Conservation (phyloP, 2,888 invertebrate genomes). For the Drosophila antonietae region DNA sequence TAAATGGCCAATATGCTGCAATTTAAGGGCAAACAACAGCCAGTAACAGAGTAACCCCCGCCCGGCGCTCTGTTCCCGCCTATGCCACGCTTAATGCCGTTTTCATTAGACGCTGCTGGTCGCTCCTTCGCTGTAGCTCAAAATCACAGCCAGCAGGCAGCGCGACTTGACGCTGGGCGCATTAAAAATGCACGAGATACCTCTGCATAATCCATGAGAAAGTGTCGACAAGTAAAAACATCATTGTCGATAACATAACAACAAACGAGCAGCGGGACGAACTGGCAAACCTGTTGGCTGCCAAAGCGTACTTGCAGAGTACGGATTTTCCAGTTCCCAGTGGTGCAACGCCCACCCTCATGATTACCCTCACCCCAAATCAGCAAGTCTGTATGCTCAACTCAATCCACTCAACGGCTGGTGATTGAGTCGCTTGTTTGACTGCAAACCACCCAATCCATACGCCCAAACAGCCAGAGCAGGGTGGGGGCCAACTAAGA, state of each 20-base stretch:
- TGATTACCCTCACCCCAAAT: neutral
- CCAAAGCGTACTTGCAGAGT: slow-evolving; percentile 34
- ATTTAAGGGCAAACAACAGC: slow-evolving; percentile 61
- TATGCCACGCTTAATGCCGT: slow-evolving; percentile 41
- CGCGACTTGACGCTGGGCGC: slow-evolving; percentile 68
- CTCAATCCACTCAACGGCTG: slow-evolving; percentile 56
- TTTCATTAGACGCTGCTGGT: slow-evolving; percentile 65
- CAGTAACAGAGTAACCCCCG: slow-evolving; percentile 21
- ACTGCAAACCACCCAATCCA: slow-evolving; percentile 40
- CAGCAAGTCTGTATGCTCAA: slow-evolving; percentile 8
- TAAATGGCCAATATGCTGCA: slow-evolving; percentile 81
- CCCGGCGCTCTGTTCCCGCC: neutral
- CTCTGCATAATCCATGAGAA: slow-evolving; percentile 83
- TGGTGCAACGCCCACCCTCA: slow-evolving; percentile 31
- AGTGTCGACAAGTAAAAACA: slow-evolving; percentile 80
- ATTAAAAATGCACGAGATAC: slow-evolving; percentile 83
- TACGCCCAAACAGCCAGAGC: slow-evolving; percentile 2
- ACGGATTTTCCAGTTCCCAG: slow-evolving; percentile 54
- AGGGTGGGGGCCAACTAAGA: slow-evolving; percentile 52
- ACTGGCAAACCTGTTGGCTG: slow-evolving; percentile 75
- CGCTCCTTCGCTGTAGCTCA: slow-evolving; percentile 37
- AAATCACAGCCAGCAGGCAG: slow-evolving; percentile 60
- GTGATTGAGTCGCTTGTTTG: slow-evolving; percentile 76
- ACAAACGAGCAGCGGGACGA: slow-evolving; percentile 41
- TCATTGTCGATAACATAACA: slow-evolving; percentile 72